phyloP scores from a whole-genome alignment of 2,113 vertebrate genomes.

The Sapayoa aenigma region DNA sequence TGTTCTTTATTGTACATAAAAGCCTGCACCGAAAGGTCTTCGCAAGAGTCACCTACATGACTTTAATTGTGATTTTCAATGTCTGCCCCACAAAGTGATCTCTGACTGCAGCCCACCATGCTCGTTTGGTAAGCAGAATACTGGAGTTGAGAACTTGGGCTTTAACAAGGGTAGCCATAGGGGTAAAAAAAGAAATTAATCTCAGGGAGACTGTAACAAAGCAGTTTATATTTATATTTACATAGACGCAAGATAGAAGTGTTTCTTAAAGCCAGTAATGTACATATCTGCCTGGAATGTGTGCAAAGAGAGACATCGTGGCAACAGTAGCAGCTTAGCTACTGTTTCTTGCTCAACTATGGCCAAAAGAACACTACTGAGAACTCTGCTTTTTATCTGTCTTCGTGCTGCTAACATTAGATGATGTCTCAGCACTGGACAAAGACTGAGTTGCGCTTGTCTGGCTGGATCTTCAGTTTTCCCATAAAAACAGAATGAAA shows the following conservation, averaged over 20 bases:
- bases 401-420: background rate
- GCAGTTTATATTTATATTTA: background rate
- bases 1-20: background rate
- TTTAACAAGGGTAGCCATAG: background rate
- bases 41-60: background rate
- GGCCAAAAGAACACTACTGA: background rate
- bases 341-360: background rate
- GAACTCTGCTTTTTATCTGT: background rate
- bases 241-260: background rate
- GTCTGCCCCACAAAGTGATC: background rate
- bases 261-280: background rate
- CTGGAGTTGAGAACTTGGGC: background rate
- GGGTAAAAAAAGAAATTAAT: background rate
- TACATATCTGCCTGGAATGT: background rate
- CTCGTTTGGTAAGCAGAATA: background rate
- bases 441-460: background rate
- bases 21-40: background rate
- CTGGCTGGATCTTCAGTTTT: background rate
- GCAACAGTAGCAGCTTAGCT: background rate
- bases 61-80: background rate
- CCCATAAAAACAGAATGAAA: background rate
- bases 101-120: background rate
- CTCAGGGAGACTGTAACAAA: background rate
- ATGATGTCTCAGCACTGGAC: background rate
- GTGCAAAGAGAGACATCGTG: background rate